A percentile compares a stretch with the other conserved stretches of the same genome.
Conservation (phyloP, 2,797 vertebrate species). For the Chrysocyon brachyurus region DNA sequence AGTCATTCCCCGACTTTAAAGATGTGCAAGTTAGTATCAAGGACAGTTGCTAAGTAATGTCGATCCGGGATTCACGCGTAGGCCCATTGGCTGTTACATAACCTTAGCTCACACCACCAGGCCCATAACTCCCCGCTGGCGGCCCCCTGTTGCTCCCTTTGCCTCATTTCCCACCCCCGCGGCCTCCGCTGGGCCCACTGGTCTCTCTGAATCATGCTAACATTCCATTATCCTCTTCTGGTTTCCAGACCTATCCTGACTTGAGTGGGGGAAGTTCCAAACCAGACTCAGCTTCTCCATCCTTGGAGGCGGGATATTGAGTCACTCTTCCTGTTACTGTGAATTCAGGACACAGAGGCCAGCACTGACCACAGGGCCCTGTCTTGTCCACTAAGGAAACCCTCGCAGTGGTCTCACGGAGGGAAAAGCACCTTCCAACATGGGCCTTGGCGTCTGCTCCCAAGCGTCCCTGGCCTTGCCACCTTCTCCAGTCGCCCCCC, state of each 20-base stretch:
- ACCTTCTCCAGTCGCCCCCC: not conserved
- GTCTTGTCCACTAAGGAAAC: not conserved
- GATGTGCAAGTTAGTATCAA: not conserved
- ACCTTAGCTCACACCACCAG: not conserved
- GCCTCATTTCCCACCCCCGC: not conserved
- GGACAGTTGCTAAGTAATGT: not conserved
- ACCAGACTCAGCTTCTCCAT: conserved; percentile 61
- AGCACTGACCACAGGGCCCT: conserved; percentile 38
- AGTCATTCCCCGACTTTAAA: not conserved
- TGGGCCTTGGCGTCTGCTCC: rapidly evolving
- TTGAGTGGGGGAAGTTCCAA: conserved; percentile 64
- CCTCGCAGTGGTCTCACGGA: not conserved
- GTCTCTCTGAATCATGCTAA: not conserved
- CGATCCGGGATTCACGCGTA: not conserved
- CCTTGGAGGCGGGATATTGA: conserved; percentile 68
- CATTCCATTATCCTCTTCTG: not conserved
- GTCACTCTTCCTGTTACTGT: conserved; percentile 76
- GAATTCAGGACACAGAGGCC: conserved; percentile 70
- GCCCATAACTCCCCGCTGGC: not conserved
- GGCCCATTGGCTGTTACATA: not conserved
- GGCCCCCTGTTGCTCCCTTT: too few relatives aligned
- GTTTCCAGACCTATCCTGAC: conserved; percentile 42
- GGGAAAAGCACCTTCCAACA: too few relatives aligned
- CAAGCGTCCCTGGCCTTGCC: rapidly evolving
- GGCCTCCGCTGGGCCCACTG: too few relatives aligned